phyloP scores from a whole-genome alignment of 2,797 vertebrate species.

The Hypotaenidia okinawae region DNA sequence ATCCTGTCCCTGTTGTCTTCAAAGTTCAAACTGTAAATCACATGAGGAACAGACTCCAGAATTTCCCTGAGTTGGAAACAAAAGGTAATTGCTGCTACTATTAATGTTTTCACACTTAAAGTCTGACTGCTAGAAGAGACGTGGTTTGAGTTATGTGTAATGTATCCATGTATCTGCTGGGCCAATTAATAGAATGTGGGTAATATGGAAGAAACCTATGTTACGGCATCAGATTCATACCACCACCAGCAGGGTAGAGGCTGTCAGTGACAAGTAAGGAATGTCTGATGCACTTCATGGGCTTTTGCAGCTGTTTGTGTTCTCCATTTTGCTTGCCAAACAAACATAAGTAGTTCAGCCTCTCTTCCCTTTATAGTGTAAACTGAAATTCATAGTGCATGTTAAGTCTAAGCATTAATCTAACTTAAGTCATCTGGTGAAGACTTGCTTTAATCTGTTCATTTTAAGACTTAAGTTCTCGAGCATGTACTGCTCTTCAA shows the following conservation, averaged over 20 bases:
- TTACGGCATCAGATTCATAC: background rate
- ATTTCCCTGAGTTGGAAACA: constrained; percentile 88
- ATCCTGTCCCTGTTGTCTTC: constrained; percentile 90
- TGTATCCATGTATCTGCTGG: background rate
- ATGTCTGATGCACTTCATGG: background rate
- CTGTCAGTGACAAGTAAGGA: background rate
- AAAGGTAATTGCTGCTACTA: constrained; percentile 76
- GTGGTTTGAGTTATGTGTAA: background rate
- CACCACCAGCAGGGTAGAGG: background rate
- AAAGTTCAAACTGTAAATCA: constrained; percentile 87
- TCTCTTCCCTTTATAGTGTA: background rate
- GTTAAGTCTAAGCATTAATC: background rate
- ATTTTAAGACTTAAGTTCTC: background rate
- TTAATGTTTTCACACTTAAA: background rate
- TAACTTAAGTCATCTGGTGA: background rate
- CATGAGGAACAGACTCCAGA: constrained; percentile 92
- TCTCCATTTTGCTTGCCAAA: background rate
- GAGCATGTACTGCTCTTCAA: background rate
- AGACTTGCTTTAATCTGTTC: background rate
- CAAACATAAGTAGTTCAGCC: background rate
- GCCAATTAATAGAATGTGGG: background rate
- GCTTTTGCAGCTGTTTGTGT: background rate
- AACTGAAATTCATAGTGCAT: background rate
- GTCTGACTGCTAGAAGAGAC: background rate
- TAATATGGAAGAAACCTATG: background rate